phyloP scores from a whole-genome alignment of 2,888 invertebrate genomes.

The Octodonta nipae region DNA sequence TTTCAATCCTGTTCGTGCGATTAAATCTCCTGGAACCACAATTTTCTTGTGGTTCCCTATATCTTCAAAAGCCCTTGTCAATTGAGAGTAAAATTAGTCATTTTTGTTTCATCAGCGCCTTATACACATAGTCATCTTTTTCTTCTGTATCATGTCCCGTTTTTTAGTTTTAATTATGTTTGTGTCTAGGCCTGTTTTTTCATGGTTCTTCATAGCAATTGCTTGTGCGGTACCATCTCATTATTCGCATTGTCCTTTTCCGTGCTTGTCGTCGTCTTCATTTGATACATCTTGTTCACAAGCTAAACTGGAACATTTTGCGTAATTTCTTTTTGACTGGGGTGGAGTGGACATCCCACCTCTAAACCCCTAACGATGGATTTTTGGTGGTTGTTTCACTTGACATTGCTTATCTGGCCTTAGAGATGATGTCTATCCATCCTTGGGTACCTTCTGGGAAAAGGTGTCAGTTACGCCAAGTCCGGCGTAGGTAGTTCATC shows the following conservation, averaged over 20 bases:
- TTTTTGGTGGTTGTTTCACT: neutral
- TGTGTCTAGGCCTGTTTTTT: neutral
- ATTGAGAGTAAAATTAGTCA: neutral
- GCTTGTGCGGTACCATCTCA: neutral
- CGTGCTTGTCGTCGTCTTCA: conserved; percentile 1
- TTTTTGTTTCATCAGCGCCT: conserved; percentile 1
- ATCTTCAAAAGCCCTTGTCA: conserved; percentile 3
- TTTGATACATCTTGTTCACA: conserved; percentile 5
- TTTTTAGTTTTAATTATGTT: neutral
- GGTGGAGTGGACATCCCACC: neutral
- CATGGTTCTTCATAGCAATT: neutral
- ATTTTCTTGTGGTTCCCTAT: conserved; percentile 3
- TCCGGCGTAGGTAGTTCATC: too few relatives aligned
- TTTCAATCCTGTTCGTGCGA: neutral
- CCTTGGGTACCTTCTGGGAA: neutral
- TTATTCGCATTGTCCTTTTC: conserved; percentile 1
- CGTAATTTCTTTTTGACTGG: neutral
- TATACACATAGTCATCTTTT: neutral
- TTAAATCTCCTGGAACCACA: neutral
- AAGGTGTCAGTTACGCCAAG: neutral
- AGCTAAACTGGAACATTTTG: conserved; percentile 1
- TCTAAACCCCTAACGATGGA: neutral
- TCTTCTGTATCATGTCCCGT: conserved; percentile 1
- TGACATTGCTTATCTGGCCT: neutral
- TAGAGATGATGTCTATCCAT: neutral